These are phyloP conservation scores for Clarias fuscus DNA, from an alignment of 2,797 vertebrate species.

Conservation along the genomic window DNA sequence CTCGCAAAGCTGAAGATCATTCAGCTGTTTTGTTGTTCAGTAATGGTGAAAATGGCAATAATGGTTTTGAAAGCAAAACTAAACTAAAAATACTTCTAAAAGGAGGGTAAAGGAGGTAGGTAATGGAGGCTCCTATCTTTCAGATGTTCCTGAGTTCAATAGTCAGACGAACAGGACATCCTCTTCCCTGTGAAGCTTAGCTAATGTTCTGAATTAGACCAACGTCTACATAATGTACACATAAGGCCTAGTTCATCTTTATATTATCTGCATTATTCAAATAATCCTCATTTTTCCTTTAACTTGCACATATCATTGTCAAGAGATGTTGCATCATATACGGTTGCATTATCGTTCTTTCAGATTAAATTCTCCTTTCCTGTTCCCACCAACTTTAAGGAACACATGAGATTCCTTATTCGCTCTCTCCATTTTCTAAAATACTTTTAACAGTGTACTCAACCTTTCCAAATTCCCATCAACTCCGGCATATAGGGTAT, in stretches of 20 bases:
- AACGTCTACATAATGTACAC: background rate
- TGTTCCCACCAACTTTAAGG: no score
- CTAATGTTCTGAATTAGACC: background rate
- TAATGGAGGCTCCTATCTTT: background rate
- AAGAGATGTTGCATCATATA: background rate
- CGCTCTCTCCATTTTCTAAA: no score
- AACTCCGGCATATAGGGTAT: no score
- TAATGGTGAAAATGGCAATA: conserved; percentile 9
- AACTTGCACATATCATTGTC: background rate
- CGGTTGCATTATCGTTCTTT: background rate
- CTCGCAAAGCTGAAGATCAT: background rate
- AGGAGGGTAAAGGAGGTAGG: background rate
- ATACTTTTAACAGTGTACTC: no score
- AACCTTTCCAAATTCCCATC: no score
- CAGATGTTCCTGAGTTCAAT: background rate
- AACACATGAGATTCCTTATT: no score
- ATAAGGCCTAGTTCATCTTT: background rate
- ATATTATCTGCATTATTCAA: background rate
- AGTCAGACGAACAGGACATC: background rate
- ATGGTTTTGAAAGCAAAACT: background rate
- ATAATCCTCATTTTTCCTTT: background rate
- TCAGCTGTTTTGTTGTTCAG: background rate
- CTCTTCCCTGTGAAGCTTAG: background rate
- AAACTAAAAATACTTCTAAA: background rate
- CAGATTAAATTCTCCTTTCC: no score